Percentiles rank a stretch among this genome's conserved stretches.
Evolutionary conservation across 1,140 invertebrate species (phyloP).

Genomic region (Drosophila sucinea): DNA sequence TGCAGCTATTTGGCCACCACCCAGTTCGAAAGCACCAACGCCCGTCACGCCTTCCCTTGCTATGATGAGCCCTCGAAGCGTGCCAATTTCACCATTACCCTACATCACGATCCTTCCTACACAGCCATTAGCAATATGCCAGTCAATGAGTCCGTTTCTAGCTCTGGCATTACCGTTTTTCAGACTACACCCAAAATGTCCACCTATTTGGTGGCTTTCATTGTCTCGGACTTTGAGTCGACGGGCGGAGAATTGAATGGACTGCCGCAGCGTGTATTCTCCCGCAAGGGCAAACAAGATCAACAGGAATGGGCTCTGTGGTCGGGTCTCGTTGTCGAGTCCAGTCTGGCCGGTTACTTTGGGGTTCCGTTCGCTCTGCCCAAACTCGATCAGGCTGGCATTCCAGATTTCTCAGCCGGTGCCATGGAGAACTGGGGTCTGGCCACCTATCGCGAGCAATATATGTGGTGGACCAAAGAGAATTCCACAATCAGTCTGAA

Average conservation of each 20-base stretch:
- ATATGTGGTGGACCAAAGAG: conserved; percentile 69
- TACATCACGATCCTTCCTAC: conserved; percentile 85
- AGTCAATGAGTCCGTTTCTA: conserved; percentile 31
- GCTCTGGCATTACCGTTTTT: conserved; percentile 61
- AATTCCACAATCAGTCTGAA: conserved; percentile 67
- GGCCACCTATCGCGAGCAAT: conserved; percentile 72
- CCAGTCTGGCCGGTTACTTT: conserved; percentile 57
- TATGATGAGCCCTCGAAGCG: conserved; percentile 94
- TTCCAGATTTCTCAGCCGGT: conserved; percentile 72
- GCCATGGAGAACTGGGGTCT: conserved; percentile 81
- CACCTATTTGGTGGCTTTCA: conserved; percentile 90
- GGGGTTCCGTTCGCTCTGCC: conserved; percentile 58
- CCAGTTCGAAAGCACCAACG: conserved; percentile 92
- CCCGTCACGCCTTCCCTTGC: conserved; percentile 93
- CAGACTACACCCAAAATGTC: conserved; percentile 83
- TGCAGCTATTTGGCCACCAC: conserved; percentile 88
- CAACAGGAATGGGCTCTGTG: conserved; percentile 60
- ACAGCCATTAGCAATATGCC: conserved; percentile 90
- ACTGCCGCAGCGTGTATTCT: conserved; percentile 58
- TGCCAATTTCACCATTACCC: conserved; percentile 89
- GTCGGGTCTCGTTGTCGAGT: conserved; percentile 56
- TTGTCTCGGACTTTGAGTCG: conserved; percentile 87
- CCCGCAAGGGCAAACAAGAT: conserved; percentile 59
- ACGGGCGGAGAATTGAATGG: conserved; percentile 72
- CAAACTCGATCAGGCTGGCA: conserved; percentile 71